Percentiles rank a stretch among this genome's conserved stretches.
Evolutionary conservation across 1,140 invertebrate genomes (phyloP).

Genomic region (Branchinecta lindahli): DNA sequence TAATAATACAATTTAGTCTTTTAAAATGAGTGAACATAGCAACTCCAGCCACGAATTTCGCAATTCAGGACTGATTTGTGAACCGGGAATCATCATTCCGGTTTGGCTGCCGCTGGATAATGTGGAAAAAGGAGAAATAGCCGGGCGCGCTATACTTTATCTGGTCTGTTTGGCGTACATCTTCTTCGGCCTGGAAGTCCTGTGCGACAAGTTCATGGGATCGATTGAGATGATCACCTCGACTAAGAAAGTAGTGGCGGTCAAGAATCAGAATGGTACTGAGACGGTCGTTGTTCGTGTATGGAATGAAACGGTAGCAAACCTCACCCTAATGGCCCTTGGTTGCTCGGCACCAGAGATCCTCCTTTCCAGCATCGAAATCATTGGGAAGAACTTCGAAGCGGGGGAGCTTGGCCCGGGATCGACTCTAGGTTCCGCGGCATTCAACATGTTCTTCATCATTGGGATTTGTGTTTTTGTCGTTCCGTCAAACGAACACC

Average conservation of each 20-base stretch:
- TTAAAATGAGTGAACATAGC: no score
- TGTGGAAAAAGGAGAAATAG: conserved; percentile 13
- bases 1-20: no score
- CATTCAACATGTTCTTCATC: conserved; percentile 37
- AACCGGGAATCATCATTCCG: conserved; percentile 16
- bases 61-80: not conserved
- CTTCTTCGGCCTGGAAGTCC: conserved; percentile 38
- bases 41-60: no score
- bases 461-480: conserved; percentile 31
- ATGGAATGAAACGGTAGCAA: conserved; percentile 40
- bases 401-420: conserved; percentile 32
- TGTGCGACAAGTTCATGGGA: conserved; percentile 39
- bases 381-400: conserved; percentile 29
- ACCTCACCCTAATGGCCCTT: conserved; percentile 38
- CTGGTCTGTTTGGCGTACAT: conserved; percentile 33
- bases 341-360: conserved; percentile 39
- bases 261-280: conserved; percentile 33
- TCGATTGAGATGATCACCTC: conserved; percentile 40
- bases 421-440: conserved; percentile 38
- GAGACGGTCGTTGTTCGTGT: conserved; percentile 33
- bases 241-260: conserved; percentile 36
- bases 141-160: conserved; percentile 23
- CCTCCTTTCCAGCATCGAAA: conserved; percentile 36
- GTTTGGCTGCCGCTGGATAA: conserved; percentile 16
- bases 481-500: conserved; percentile 23